These are phyloP conservation scores for Druceiella hillmani DNA, from an alignment of 2,888 invertebrate species.

Conservation along the genomic window DNA sequence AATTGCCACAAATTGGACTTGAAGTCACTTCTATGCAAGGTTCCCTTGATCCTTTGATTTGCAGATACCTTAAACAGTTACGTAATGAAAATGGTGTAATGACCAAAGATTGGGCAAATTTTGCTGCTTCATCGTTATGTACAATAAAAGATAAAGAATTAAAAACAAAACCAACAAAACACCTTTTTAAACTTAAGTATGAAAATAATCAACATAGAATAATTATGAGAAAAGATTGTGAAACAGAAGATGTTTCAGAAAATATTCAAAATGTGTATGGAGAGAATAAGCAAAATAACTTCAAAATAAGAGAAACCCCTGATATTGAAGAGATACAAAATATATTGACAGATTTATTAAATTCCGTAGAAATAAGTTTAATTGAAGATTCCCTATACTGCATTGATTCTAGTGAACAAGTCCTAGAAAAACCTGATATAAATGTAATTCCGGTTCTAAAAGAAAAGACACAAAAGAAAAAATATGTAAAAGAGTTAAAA, in stretches of 20 bases:
- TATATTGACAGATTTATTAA: conserved; percentile 50
- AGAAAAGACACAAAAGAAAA: conserved; percentile 38
- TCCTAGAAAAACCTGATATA: conserved; percentile 27
- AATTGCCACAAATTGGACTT: conserved; percentile 47
- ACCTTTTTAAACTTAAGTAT: conserved; percentile 53
- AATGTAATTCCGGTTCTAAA: conserved; percentile 23
- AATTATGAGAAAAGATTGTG: conserved; percentile 36
- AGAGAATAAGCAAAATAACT: conserved; percentile 3
- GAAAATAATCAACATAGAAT: conserved; percentile 52
- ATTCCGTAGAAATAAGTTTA: conserved; percentile 56
- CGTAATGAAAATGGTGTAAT: conserved; percentile 38
- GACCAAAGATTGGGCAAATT: conserved; percentile 47
- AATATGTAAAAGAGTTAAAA: conserved; percentile 45
- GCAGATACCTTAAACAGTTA: conserved; percentile 37
- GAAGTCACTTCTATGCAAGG: conserved; percentile 43
- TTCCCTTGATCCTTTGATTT: conserved; percentile 38
- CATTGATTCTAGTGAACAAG: conserved; percentile 32
- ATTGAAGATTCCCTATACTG: conserved; percentile 48
- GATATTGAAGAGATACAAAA: conserved; percentile 32
- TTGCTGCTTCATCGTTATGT: conserved; percentile 50
- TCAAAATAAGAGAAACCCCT: conserved; percentile 15
- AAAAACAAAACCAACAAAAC: conserved; percentile 28
- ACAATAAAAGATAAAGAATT: conserved; percentile 27
- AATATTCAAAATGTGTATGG: conserved; percentile 2
- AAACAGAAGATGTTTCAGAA: conserved; percentile 10